phyloP scores from a whole-genome alignment of 2,113 vertebrate species.

The Nothocercus nigrocapillus region DNA sequence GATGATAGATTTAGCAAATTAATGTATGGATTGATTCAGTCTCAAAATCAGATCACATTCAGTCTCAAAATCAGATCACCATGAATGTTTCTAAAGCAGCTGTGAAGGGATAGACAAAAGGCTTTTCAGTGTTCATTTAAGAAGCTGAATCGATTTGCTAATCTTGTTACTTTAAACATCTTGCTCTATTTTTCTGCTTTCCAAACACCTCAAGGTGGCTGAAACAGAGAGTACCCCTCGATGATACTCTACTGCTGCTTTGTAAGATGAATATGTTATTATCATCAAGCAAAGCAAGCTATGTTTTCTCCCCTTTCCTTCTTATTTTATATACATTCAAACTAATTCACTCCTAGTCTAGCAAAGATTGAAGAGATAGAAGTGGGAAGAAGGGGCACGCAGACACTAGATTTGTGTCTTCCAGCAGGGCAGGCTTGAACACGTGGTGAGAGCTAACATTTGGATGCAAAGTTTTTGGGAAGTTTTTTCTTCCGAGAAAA shows the following conservation, averaged over 20 bases:
- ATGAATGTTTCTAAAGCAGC: background rate
- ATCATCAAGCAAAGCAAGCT: rapidly evolving
- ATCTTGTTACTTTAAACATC: background rate
- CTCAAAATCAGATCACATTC: background rate
- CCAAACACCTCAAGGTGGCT: background rate
- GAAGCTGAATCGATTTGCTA: background rate
- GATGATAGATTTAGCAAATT: background rate
- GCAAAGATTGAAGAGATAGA: background rate
- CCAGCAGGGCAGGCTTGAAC: background rate
- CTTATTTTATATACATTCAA: background rate
- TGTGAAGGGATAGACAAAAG: background rate
- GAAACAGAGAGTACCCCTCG: background rate
- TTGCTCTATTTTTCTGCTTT: background rate
- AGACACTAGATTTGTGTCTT: background rate
- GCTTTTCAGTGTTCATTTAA: background rate
- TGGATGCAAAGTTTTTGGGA: background rate
- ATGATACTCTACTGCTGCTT: background rate
- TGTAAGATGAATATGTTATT: background rate
- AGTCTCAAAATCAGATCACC: background rate
- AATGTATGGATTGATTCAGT: background rate
- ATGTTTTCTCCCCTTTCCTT: background rate
- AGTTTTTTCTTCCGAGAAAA: background rate
- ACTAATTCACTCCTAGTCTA: background rate
- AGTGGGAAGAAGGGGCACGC: background rate
- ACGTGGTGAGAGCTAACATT: background rate